Evolutionary conservation across 1,140 invertebrate genomes (phyloP), one percentile per base, ranked within the genome.

Genomic region (Scaptomyza graminum): DNA sequence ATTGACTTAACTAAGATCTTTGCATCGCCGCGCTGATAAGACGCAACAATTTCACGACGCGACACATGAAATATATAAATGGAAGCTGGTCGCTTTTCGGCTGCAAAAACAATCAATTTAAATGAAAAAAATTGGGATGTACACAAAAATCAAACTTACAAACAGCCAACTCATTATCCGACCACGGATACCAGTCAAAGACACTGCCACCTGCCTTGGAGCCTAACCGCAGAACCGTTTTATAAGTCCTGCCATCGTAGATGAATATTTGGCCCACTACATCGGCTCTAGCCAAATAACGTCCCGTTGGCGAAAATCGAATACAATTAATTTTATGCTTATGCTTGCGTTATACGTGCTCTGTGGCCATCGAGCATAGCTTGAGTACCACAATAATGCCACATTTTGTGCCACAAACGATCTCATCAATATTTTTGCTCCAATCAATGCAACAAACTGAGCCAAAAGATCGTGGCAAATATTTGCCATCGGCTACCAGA

Each of bases 171-270:
- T 91, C 90, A 8, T 69, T 74, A 6, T 71, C 74, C 1, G 84
- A 84, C 90, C 90, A 91, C 3, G 90, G 90, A 73, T 91, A 90
- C 90, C 90, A 91, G 46, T 91, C 90, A 9, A 91, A 85, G 11
- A 72, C 13, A 12, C 79, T 61, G n/a, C 34, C 18, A 1, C 49
- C 41, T 0, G 65, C 55, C 18, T 49, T 69, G 62, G 65, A 46
- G 11, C 28, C 15, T 15, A 79, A 34, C 2, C 59, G 62, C 4
- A 76, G 18, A 0, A 82, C n/a, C 1, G 68, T 59, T 15, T 55
- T 56, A 28, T 71, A 85, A 3, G 15, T 37, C 6, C 12, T 55
- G 9, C 74, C 74, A 74, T 77, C 76, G 22, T 74, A 85, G 43
- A 91, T 73, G 12, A 59, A 71, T n/a, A 90, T 82, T 18, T 73